phyloP scores from a whole-genome alignment of 2,113 vertebrate species.

The Rhinopithecus roxellana region DNA sequence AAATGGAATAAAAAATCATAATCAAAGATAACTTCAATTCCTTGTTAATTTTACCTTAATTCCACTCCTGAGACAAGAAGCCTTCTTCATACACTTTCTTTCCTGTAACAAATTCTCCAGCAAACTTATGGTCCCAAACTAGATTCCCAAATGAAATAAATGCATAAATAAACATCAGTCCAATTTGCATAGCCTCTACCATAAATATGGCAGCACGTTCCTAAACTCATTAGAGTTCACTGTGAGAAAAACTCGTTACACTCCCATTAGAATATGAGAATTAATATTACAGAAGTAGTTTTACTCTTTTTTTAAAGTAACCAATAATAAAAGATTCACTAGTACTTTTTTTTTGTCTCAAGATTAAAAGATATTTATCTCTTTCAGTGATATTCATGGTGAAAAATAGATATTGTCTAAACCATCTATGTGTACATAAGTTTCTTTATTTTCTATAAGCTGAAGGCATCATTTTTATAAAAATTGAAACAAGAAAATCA shows the following conservation, averaged over 20 bases:
- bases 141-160: conserved; percentile 86
- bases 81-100: conserved; percentile 79
- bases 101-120: conserved; percentile 81
- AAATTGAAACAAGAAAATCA: conserved; percentile 7
- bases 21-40: conserved; percentile 88
- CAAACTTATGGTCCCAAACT: conserved; percentile 82
- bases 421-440: neutral
- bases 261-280: conserved; percentile 76
- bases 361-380: conserved; percentile 41
- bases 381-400: neutral
- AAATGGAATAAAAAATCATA: conserved; percentile 80
- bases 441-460: conserved; percentile 21
- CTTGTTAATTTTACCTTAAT: conserved; percentile 88
- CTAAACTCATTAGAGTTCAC: conserved; percentile 81
- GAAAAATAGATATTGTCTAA: conserved; percentile 16
- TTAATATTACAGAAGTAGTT: conserved; percentile 72
- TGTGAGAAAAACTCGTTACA: conserved; percentile 81
- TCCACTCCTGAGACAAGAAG: conserved; percentile 85
- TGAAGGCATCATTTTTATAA: conserved; percentile 50
- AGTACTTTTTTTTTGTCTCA: conserved; percentile 27
- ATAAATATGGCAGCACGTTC: conserved; percentile 72
- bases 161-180: conserved; percentile 87
- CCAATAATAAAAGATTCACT: conserved; percentile 51
- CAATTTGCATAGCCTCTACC: conserved; percentile 83
- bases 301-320: conserved; percentile 64